Base-by-base conservation (phyloP, 1,140 invertebrate species). In the Acyrthosiphon pisum region DNA sequence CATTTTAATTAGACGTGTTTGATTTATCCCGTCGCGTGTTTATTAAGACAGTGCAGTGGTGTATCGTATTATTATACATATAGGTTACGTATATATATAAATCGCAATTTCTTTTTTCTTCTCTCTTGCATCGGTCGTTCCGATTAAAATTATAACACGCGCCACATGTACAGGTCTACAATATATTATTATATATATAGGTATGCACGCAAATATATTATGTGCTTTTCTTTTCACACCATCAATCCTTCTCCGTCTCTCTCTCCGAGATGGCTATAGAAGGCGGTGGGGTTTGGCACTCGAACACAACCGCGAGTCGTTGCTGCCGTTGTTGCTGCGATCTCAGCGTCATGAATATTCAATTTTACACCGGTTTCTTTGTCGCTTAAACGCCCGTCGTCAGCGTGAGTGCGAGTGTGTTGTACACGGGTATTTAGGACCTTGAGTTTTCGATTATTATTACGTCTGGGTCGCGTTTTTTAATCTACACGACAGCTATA, bases 1-100 rank as follows among this genome's bases (percentile, higher is more conserved):
- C 26, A 56, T 93, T 93, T 93, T 93, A 93, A 93, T 93, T 93
- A 93, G 91, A 84, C 81, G 37, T 56, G 48, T 53, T 50, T 92
- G 91, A 92, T 92, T 92, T 92, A 91, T 91, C 41, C 68, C 68
- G 68, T 76, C 11, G n/a, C 68, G 60, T 50, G 91, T 48, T 92
- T 84, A 81, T 84, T 50, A 83, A 92, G 76, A 76, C 44, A 35
- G 41, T 48, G 30, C 26, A n/a, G 14, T 35, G 30, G 60, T n/a
- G 60, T 76, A 35, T n/a, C 20, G 30, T n/a, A n/a, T 18, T 76
- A 60, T 30, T 18, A 30, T 60, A 60, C 30, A 14, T 7, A 46
- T 7, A 46, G 44, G 9, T 46, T 18, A 76, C 11, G 6, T 30
- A 30, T 30, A 35, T 76, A 20, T 81, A 81, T 68, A 76, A n/a